Evolutionary conservation across 2,113 vertebrate genomes (phyloP).

Genomic region (Sterrhoptilus dennistouni): DNA sequence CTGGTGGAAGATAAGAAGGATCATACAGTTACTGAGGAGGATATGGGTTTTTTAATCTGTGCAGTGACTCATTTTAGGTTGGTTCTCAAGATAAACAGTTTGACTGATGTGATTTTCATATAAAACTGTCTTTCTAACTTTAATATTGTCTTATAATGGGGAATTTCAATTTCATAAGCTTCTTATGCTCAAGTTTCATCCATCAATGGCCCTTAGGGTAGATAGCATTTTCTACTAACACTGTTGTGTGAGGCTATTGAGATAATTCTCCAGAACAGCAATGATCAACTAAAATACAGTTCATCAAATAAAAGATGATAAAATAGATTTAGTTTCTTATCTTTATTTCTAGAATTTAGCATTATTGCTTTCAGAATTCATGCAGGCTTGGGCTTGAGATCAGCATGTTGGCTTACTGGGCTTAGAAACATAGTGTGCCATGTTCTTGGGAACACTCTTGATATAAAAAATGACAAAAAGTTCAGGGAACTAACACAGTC

Average conservation of each 20-base stretch:
- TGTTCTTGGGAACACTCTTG: not conserved
- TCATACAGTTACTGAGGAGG: not conserved
- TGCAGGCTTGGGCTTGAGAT: not conserved
- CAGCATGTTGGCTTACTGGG: not conserved
- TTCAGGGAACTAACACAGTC: not conserved
- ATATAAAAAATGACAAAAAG: not conserved
- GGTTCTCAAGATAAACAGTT: not conserved
- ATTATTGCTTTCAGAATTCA: not conserved
- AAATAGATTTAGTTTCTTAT: not conserved
- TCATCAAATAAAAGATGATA: not conserved
- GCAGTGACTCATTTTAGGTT: not conserved
- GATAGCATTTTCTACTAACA: not conserved
- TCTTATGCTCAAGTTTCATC: not conserved
- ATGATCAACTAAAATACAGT: not conserved
- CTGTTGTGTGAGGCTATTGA: not conserved
- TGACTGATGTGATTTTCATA: not conserved
- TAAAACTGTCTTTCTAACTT: not conserved
- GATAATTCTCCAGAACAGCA: not conserved
- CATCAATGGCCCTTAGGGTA: not conserved
- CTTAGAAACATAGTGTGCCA: not conserved
- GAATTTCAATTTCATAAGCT: not conserved
- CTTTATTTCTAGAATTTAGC: not conserved
- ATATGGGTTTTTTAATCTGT: not conserved
- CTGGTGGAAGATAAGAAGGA: not conserved
- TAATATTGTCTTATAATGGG: not conserved